phyloP scores from a whole-genome alignment of 2,888 invertebrate genomes.

The Cheilosia scutellata region DNA sequence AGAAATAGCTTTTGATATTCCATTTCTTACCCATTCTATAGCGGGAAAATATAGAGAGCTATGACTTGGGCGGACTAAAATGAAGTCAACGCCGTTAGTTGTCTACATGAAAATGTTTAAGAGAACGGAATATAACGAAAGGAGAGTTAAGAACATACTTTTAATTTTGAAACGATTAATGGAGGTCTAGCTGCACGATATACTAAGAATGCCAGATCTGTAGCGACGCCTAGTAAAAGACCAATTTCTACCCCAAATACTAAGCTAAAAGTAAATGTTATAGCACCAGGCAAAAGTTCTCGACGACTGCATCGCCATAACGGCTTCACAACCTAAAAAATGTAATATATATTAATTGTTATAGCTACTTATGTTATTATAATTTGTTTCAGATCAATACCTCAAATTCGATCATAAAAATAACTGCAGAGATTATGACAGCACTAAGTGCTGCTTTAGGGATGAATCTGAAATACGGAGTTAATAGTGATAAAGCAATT shows the following conservation, averaged over 20 bases:
- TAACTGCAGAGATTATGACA: constrained; percentile 97
- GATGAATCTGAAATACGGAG: constrained; percentile 95
- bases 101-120: constrained; percentile 85
- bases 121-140: constrained; percentile 11
- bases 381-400: constrained; percentile 80
- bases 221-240: constrained; percentile 91
- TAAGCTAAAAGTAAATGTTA: constrained; percentile 93
- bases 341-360: no score
- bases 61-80: constrained; percentile 91
- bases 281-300: constrained; percentile 92
- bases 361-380: no score
- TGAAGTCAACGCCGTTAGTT: constrained; percentile 88
- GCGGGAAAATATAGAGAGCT: constrained; percentile 92
- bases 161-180: constrained; percentile 89
- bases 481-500: constrained; percentile 92
- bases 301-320: constrained; percentile 93
- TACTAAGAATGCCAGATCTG: constrained; percentile 90
- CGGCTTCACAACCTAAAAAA: constrained; percentile 88
- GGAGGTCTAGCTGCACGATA: constrained; percentile 93
- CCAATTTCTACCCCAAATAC: constrained; percentile 94
- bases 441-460: constrained; percentile 95
- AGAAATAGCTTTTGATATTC: constrained; percentile 90
- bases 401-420: constrained; percentile 97
- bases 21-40: constrained; percentile 91
- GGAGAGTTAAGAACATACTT: constrained; percentile 84